Percentiles rank a stretch among this genome's conserved stretches.
Conservation (phyloP, 2,797 vertebrate genomes). For the Sparidentex hasta region DNA sequence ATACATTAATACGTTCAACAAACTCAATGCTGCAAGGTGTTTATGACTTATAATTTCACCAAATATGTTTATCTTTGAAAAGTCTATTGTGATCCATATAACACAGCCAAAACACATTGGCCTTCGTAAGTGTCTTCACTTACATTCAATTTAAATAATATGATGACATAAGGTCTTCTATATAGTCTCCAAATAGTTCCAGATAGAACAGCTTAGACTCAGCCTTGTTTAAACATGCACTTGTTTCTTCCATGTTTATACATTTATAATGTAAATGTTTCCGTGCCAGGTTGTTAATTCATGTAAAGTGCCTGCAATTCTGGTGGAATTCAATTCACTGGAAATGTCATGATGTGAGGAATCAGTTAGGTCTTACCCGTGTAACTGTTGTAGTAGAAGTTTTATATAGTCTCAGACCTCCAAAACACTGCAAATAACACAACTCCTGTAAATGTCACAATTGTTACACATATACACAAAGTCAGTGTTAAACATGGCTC, state of each 20-base stretch:
- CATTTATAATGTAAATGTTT: constrained; percentile 4
- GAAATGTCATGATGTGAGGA: constrained; percentile 83
- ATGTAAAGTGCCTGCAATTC: constrained; percentile 10
- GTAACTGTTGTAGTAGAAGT: constrained; percentile 84
- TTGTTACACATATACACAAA: constrained; percentile 79
- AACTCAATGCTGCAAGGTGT: not conserved
- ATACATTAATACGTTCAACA: not conserved
- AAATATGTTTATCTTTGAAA: not conserved
- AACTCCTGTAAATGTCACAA: constrained; percentile 87
- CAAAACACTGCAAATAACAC: constrained; percentile 86
- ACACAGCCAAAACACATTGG: not conserved
- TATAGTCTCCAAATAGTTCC: not conserved
- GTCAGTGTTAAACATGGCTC: constrained; percentile 60
- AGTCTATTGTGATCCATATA: constrained; percentile 8
- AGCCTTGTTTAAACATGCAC: constrained; percentile 61
- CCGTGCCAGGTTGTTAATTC: constrained; percentile 25
- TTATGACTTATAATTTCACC: constrained; percentile 4
- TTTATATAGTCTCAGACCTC: constrained; percentile 87
- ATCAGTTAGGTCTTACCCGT: constrained; percentile 89
- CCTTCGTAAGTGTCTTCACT: not conserved
- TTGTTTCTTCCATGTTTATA: constrained; percentile 22
- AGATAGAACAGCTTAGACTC: not conserved
- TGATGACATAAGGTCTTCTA: not conserved
- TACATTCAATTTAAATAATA: not conserved
- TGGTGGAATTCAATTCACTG: constrained; percentile 56